Percentiles rank a stretch among this genome's conserved stretches.
Conservation (phyloP, 2,797 vertebrate genomes). For the Parauchenoglanis punctatus region DNA sequence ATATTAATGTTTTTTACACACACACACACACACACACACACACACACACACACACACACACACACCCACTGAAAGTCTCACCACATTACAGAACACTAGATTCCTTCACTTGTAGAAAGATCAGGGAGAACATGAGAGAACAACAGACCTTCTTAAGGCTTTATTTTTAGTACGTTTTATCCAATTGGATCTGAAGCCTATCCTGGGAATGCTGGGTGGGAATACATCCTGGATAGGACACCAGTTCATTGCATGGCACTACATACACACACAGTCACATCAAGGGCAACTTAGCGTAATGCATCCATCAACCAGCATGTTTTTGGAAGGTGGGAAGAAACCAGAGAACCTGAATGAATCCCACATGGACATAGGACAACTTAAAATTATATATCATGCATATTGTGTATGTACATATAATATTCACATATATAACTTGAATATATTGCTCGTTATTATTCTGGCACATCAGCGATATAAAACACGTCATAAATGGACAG, state of each 20-base stretch:
- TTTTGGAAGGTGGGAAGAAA: neutral
- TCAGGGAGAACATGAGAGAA: neutral
- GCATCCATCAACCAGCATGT: neutral
- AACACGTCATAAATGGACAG: too few species aligned
- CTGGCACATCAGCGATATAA: too few species aligned
- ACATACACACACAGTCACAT: neutral
- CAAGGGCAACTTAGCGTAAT: neutral
- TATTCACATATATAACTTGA: too few species aligned
- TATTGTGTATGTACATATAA: too few species aligned
- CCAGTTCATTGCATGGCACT: neutral
- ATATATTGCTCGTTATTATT: too few species aligned
- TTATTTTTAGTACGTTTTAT: too few species aligned
- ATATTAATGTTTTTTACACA: neutral
- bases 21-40: neutral
- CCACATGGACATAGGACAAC: neutral
- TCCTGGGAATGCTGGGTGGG: too few species aligned
- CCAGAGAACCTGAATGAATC: neutral
- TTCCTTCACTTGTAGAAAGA: neutral
- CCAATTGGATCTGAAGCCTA: too few species aligned
- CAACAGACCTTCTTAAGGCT: neutral
- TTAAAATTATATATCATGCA: too few species aligned
- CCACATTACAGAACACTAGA: neutral
- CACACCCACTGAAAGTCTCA: neutral
- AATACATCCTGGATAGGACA: too few species aligned
- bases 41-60: neutral